phyloP scores from a whole-genome alignment of 2,888 invertebrate genomes.

The Tupiocoris notatus region DNA sequence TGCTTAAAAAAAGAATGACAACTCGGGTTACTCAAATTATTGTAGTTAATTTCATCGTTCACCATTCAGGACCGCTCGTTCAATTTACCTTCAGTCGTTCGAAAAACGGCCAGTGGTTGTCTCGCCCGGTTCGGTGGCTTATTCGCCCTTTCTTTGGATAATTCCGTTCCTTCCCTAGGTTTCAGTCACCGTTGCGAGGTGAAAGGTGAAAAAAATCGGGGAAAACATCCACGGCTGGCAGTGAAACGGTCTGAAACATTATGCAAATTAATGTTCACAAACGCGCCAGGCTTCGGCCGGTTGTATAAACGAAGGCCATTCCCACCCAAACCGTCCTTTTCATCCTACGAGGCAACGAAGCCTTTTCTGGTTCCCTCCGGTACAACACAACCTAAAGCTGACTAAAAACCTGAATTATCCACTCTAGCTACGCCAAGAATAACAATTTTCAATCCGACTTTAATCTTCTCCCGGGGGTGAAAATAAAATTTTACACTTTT shows the following conservation, averaged over 20 bases:
- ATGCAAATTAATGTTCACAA: slow-evolving; percentile 29
- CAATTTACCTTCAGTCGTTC: too few species aligned
- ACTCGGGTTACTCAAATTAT: too few species aligned
- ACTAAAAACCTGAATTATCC: slow-evolving; percentile 17
- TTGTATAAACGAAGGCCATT: slow-evolving; percentile 24
- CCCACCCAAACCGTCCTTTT: not conserved
- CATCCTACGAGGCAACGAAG: not conserved
- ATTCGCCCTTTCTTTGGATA: not conserved
- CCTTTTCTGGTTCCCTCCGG: not conserved
- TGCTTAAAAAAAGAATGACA: too few species aligned
- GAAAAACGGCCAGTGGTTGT: too few species aligned
- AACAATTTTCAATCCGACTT: slow-evolving; percentile 21
- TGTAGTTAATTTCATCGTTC: too few species aligned
- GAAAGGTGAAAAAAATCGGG: not conserved
- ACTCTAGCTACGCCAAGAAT: slow-evolving; percentile 13
- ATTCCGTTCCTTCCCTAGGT: not conserved
- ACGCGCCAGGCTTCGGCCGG: not conserved
- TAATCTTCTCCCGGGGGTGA: not conserved
- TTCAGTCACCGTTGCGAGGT: not conserved
- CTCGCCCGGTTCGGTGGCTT: too few species aligned
- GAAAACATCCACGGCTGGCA: not conserved
- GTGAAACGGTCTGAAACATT: slow-evolving; percentile 12
- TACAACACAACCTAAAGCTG: not conserved
- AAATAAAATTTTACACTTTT: not conserved
- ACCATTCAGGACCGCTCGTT: too few species aligned